Evolutionary conservation across 1,140 invertebrate species (phyloP), one percentile per base, ranked within the genome.

Genomic region (Drosophila obscura): DNA sequence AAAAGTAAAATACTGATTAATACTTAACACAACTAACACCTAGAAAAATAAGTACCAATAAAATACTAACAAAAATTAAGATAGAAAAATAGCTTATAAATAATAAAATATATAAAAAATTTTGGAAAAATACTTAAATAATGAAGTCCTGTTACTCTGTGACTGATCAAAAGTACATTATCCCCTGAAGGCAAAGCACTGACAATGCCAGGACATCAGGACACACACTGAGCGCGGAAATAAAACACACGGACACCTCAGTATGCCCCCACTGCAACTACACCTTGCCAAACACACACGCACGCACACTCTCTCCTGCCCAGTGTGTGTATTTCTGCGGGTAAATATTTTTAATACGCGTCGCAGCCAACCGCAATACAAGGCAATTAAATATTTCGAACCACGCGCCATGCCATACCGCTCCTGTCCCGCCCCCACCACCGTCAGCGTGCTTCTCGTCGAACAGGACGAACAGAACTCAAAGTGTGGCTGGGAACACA

Each of bases 361-460:
- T 77, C 72, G 76, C 76, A 88, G 73, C 81, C 83, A 83, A 88
- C 83, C 83, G 83, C 83, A 83, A 88, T 88, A 88, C 83, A 88
- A 88, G 83, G 83, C 83, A 88, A 88, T 88, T 88, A 88, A 88
- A 88, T 88, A 88, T 88, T 88, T 88, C 80, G 71, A 80, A 55
- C 71, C 83, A 46, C 58, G 67, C 77, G 46, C 57, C 43, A 53
- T 51, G 50, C 57, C 59, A 66, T 63, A 57, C 64, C 65, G 78
- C 63, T 64, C 44, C 13, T 48, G 58, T 63, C 50, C 35, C 46
- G 49, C 60, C 35, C 56, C 50, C 44, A 19, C 19, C 0, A 19
- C 19, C 19, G 19, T 19, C 19, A 19, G 19, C 9, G 59, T 48
- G 45, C 41, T 57, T 13, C 8, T 11, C 35, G 35, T 13, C 35